These are phyloP conservation scores for Eupelmus urozonus DNA, from an alignment of 2,888 invertebrate species.

Conservation along the genomic window DNA sequence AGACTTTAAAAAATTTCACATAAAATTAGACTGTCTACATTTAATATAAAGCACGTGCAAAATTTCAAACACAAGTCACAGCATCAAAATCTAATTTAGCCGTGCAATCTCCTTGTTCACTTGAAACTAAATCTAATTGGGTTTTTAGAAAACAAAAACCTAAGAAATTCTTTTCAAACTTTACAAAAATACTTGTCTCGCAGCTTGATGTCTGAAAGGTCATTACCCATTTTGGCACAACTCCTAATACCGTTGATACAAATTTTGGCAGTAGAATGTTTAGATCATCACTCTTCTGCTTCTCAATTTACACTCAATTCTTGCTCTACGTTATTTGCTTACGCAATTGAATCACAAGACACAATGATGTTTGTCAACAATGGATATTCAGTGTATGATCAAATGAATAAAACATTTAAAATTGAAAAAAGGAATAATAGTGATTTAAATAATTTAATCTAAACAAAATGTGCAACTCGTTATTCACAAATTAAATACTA, in stretches of 20 bases:
- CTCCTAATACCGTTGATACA: constrained; percentile 40
- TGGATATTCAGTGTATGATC: constrained; percentile 24
- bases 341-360: constrained; percentile 32
- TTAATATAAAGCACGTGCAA: constrained; percentile 57
- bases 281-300: constrained; percentile 30
- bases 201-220: constrained; percentile 46
- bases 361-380: constrained; percentile 48
- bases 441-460: background rate
- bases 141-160: constrained; percentile 21
- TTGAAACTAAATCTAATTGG: constrained; percentile 28
- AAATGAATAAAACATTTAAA: constrained; percentile 33
- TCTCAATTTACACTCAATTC: constrained; percentile 40
- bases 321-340: constrained; percentile 35
- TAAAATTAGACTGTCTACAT: constrained; percentile 40
- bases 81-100: constrained; percentile 51
- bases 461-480: no score
- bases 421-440: constrained; percentile 16
- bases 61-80: constrained; percentile 57
- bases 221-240: constrained; percentile 57
- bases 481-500: background rate
- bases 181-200: constrained; percentile 34
- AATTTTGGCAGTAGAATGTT: constrained; percentile 45
- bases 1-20: constrained; percentile 44
- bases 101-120: constrained; percentile 31
- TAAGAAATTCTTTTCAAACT: constrained; percentile 34